These are phyloP conservation scores for Eulithis testata DNA, from an alignment of 2,888 invertebrate species.

Conservation along the genomic window DNA sequence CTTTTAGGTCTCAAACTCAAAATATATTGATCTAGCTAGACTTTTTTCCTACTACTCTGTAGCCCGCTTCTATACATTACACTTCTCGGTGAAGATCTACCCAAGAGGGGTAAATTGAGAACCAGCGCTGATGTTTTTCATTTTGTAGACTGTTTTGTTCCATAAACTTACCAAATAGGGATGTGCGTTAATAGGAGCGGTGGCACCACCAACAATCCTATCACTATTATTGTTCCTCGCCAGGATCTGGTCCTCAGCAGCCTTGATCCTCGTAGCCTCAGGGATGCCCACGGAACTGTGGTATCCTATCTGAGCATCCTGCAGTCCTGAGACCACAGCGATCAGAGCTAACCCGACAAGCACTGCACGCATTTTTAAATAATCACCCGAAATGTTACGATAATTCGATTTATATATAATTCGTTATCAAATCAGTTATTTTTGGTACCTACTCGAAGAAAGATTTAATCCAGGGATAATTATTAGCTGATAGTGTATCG, in stretches of 20 bases:
- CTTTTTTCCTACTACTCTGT: no score
- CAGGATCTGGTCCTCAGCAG: constrained; percentile 46
- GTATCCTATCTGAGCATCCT: constrained; percentile 50
- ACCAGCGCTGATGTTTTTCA: no score
- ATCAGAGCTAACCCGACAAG: constrained; percentile 45
- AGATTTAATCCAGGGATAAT: constrained; percentile 31
- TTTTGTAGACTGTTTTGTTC: background rate
- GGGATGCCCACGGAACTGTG: constrained; percentile 64
- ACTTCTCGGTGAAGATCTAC: no score
- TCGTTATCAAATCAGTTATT: constrained; percentile 24
- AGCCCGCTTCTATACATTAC: no score
- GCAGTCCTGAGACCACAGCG: constrained; percentile 43
- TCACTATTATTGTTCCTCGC: background rate
- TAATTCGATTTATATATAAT: constrained; percentile 28
- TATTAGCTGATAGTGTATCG: constrained; percentile 22
- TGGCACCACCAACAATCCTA: constrained; percentile 61
- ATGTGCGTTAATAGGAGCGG: constrained; percentile 52
- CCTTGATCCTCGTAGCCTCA: constrained; percentile 57
- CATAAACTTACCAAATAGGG: constrained; percentile 55
- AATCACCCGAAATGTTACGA: background rate
- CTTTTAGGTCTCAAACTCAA: no score
- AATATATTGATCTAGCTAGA: no score
- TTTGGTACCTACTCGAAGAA: constrained; percentile 4
- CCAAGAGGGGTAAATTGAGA: no score
- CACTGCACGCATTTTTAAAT: constrained; percentile 45